Evolutionary conservation across 2,888 invertebrate species (phyloP).

Genomic region (Brachylomia viminalis): DNA sequence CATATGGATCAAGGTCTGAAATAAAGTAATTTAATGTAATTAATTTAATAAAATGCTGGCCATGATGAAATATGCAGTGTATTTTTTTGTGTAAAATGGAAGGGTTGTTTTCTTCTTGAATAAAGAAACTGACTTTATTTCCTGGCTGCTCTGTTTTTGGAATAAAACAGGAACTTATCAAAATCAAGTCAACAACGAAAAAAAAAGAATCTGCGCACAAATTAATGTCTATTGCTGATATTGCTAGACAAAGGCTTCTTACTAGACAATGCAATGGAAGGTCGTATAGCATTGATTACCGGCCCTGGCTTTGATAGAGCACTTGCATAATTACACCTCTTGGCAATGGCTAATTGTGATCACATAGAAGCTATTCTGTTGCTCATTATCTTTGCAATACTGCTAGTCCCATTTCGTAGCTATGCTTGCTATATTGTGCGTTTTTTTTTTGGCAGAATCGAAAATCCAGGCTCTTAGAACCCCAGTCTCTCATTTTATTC

Average conservation of each 20-base stretch:
- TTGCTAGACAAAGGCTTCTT: neutral
- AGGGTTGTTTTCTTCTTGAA: neutral
- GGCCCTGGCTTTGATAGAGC: neutral
- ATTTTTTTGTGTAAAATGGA: neutral
- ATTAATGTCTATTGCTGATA: neutral
- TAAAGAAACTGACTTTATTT: neutral
- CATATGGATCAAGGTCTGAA: too few species aligned
- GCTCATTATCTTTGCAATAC: neutral
- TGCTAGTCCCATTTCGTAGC: neutral
- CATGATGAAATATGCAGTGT: slow-evolving; percentile 19
- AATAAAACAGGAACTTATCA: neutral
- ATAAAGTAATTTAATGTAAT: too few species aligned
- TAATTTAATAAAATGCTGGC: slow-evolving; percentile 14
- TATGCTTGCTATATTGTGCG: neutral
- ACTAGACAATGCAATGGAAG: slow-evolving; percentile 7
- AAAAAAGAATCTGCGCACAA: neutral
- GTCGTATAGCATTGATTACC: slow-evolving; percentile 12
- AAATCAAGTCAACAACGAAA: neutral
- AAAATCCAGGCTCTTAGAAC: neutral
- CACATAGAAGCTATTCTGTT: slow-evolving; percentile 5
- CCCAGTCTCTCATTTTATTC: neutral
- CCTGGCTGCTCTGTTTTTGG: neutral
- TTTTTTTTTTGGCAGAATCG: neutral
- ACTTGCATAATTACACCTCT: slow-evolving; percentile 12
- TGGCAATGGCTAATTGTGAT: slow-evolving; percentile 18